A percentile compares a stretch with the other conserved stretches of the same genome.
Evolutionary conservation across 2,113 vertebrate genomes (phyloP).

Genomic region (Pristiophorus japonicus): DNA sequence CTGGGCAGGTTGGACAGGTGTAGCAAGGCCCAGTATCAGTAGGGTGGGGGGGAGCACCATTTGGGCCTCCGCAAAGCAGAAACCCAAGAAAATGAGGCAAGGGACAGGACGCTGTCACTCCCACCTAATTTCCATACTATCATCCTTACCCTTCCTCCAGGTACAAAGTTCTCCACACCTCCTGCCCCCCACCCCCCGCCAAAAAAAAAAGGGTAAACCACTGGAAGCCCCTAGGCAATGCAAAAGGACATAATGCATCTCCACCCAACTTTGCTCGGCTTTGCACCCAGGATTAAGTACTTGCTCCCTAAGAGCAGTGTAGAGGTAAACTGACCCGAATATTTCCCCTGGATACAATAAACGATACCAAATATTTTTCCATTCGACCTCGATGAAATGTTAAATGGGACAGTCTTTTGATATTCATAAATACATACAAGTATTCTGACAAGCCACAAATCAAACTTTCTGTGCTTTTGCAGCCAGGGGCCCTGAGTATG

Average conservation of each 20-base stretch:
- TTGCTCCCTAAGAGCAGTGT: background rate
- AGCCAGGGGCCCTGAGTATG: constrained; percentile 58
- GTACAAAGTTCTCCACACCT: background rate
- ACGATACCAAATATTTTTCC: background rate
- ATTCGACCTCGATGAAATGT: background rate
- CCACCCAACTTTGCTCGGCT: background rate
- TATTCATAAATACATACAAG: constrained; percentile 56
- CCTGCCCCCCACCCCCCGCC: background rate
- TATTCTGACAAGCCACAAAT: constrained; percentile 61
- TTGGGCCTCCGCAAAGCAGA: background rate
- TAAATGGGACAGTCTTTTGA: background rate
- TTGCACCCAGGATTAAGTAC: background rate
- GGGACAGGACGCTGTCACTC: background rate
- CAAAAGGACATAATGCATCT: background rate
- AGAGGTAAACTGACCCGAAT: background rate
- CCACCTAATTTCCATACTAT: background rate
- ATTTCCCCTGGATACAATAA: background rate
- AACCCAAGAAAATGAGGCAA: background rate
- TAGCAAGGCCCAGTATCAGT: background rate
- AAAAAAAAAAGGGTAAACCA: background rate
- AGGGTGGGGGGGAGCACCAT: background rate
- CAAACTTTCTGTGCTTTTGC: constrained; percentile 53
- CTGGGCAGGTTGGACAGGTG: too few relatives aligned
- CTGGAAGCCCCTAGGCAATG: background rate
- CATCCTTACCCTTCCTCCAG: background rate